Evolutionary conservation across 2,113 vertebrate species (phyloP).

Genomic region (Strix uralensis): DNA sequence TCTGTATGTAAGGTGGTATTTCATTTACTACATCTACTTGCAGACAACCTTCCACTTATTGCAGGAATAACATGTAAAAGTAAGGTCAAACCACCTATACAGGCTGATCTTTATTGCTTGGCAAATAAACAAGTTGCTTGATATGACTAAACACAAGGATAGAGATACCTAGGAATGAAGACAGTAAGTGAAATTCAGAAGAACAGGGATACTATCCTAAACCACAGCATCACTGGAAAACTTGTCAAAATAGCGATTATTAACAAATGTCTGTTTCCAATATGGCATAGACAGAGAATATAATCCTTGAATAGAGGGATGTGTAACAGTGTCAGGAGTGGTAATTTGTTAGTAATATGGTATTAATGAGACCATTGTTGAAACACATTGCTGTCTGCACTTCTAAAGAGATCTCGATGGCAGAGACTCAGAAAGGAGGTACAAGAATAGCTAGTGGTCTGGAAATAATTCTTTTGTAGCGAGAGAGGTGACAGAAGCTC

Average conservation of each 20-base stretch:
- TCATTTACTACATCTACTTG: background rate
- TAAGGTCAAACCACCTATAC: background rate
- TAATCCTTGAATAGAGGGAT: background rate
- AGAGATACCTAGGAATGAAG: background rate
- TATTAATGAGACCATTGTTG: background rate
- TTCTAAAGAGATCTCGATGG: background rate
- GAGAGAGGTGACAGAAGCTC: background rate
- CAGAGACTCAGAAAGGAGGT: background rate
- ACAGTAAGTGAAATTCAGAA: background rate
- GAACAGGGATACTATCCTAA: background rate
- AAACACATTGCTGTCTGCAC: background rate
- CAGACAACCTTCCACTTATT: background rate
- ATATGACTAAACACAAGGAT: background rate
- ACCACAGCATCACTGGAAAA: background rate
- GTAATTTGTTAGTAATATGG: background rate
- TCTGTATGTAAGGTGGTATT: background rate
- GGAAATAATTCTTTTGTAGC: background rate
- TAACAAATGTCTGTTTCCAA: background rate
- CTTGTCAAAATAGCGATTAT: background rate
- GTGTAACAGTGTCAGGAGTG: background rate
- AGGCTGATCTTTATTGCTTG: background rate
- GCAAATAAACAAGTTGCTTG: background rate
- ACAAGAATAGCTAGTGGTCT: background rate
- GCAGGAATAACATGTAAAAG: background rate
- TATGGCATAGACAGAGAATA: background rate